Percentiles rank a stretch among this genome's conserved stretches.
phyloP scores from a whole-genome alignment of 1,140 invertebrate genomes.

The Drosophila truncata region DNA sequence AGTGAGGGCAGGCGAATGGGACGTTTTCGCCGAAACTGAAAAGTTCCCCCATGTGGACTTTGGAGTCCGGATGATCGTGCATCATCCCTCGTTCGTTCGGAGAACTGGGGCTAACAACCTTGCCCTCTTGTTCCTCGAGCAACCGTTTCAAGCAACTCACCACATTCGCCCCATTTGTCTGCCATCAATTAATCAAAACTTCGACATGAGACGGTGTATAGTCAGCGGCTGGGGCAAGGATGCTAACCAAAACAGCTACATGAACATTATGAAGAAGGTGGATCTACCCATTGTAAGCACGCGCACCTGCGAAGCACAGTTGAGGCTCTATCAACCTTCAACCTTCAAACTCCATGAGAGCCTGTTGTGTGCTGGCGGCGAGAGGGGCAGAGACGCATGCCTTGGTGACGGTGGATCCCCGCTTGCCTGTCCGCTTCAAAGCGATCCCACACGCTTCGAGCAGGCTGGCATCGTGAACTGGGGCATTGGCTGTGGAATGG shows the following conservation, averaged over 20 bases:
- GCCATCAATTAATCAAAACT: conserved; percentile 66
- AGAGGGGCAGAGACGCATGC: conserved; percentile 90
- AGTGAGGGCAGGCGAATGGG: conserved; percentile 90
- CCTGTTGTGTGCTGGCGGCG: conserved; percentile 88
- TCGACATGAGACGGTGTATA: conserved; percentile 87
- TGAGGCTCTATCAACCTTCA: conserved; percentile 56
- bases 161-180: conserved; percentile 89
- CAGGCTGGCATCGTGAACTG: conserved; percentile 89
- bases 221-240: conserved; percentile 94
- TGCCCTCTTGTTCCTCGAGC: conserved; percentile 87
- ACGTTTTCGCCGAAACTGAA: conserved; percentile 88
- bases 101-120: conserved; percentile 86
- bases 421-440: conserved; percentile 88
- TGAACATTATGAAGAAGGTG: conserved; percentile 88
- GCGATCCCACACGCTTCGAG: conserved; percentile 86
- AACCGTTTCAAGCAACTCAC: conserved; percentile 85
- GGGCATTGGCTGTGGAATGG: conserved; percentile 81
- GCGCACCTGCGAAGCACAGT: conserved; percentile 82
- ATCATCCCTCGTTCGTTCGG: conserved; percentile 86
- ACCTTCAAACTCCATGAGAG: conserved; percentile 85
- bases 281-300: conserved; percentile 86
- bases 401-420: conserved; percentile 91
- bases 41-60: conserved; percentile 87
- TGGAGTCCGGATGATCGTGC: conserved; percentile 85
- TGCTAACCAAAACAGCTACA: conserved; percentile 88